These are phyloP conservation scores for Tamias sibiricus DNA, from an alignment of 2,113 vertebrate genomes.

Conservation along the genomic window DNA sequence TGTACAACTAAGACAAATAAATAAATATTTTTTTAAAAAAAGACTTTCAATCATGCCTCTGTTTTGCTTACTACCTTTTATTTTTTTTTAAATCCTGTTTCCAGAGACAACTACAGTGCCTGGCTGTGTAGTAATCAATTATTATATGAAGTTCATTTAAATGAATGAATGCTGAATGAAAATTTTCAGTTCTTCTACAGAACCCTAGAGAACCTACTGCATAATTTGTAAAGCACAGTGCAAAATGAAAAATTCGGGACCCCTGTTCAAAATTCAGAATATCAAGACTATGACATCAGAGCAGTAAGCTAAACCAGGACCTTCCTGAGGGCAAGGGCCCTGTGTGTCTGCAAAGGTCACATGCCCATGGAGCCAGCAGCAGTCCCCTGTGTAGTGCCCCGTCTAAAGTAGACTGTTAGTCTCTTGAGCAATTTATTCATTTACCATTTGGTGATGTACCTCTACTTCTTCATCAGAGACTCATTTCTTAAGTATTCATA, in stretches of 20 bases:
- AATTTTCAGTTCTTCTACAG: neutral
- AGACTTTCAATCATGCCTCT: neutral
- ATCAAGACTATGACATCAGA: neutral
- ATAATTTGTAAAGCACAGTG: neutral
- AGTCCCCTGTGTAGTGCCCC: neutral
- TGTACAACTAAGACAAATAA: too few relatives aligned
- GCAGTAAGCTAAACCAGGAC: neutral
- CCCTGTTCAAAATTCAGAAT: neutral
- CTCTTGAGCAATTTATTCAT: neutral
- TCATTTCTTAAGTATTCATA: neutral
- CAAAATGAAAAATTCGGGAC: constrained; percentile 3
- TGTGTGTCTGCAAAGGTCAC: neutral
- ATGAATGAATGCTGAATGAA: neutral
- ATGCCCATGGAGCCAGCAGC: neutral
- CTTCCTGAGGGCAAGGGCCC: neutral
- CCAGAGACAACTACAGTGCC: neutral
- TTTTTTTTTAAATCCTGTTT: constrained; percentile 19
- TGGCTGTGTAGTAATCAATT: neutral
- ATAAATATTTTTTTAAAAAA: too few relatives aligned
- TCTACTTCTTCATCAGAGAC: constrained; percentile 16
- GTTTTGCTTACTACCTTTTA: neutral
- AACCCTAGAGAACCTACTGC: neutral
- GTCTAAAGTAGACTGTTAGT: neutral
- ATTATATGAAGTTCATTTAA: neutral
- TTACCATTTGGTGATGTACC: neutral